Base-by-base conservation (phyloP, 2,888 invertebrate genomes). In the Prosapia bicincta region DNA sequence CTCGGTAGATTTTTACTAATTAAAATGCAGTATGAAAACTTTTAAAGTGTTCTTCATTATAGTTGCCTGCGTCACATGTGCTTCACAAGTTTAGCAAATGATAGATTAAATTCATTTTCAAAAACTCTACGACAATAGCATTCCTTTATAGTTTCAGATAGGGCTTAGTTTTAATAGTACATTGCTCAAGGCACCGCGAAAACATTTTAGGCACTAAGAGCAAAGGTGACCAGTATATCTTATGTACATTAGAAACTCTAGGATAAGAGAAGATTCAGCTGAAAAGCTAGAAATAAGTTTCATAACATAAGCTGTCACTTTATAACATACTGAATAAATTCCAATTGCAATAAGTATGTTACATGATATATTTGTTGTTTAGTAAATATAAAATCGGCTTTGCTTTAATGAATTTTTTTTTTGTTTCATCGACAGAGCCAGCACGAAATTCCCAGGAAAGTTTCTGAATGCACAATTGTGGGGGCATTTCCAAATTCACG, bases 41-140 rank as follows among this genome's bases (percentile, higher is more conserved):
- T 32, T 77, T 69, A 66, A 30, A 30, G 69, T 78, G 78, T 69
- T 74, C 74, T 13, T 72, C 72, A 71, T 76, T 76, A 26, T 54
- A 26, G 69, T 79, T 68, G 20, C 77, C 78, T 26, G 76, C 65
- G 71, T 79, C 79, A 43, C 79, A 80, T n/a, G 75, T 79, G 38
- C 74, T 74, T 66, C 79, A 80, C 5, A 80, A 80, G 69, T 80
- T 72, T 78, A 66, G 69, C 80, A 38, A 38, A 38, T 38, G 6
- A 38, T 15, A 38, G 38, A 38, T 38, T 38, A 38, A 38, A 38
- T 38, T 38, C 15, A 38, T 9, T 13, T 13, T 13, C 38, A 13
- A 38, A 38, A 13, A 38, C 15, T 13, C 15, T 38, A 15, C 13
- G 38, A 38, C 15, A 38, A 2, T 9, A 13, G 38, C 38, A 13